Evolutionary conservation across 2,113 vertebrate genomes (phyloP), one percentile per base, ranked within the genome.

Genomic region (Toxotes jaculatrix): DNA sequence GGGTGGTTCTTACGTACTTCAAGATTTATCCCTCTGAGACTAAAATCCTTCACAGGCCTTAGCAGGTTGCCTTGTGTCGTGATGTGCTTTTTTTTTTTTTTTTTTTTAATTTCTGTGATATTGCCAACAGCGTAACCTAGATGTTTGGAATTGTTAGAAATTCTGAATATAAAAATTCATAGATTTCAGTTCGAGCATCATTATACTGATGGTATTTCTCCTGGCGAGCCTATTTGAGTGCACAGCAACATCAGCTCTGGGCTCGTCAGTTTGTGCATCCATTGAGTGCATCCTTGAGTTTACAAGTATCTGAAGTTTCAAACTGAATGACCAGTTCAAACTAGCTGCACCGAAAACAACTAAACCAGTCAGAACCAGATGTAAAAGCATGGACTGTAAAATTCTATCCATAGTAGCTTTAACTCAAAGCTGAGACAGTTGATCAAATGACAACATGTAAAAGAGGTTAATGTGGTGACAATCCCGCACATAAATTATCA

Each of bases 91-190:
- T 38, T 56, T 40, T n/a, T 38, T 27, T 67, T 63, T 56, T 23
- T n/a, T 38, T 27, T 67, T 63, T 56, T 23, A 56, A 19, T 74
- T 38, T 66, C 5, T 67, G 9, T 47, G 16, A 53, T 62, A 63
- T 62, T 84, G 40, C 34, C 60, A 78, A 34, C 19, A 51, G 40
- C 31, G 31, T 60, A 70, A 49, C 53, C 61, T 67, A 70, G 27
- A 80, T 70, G 68, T 80, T 56, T 56, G 12, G n/a, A 55, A 79
- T 23, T 65, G 23, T 45, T 66, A 10, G 27, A 79, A 56, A 79
- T 14, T 76, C 42, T 17, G 14, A 82, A 69, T 16, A 10, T 19
- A 65, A 63, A 55, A 80, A 71, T 12, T 59, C 0, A 67, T 63
- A 23, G 31, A 79, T 61, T 77, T 60, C 7, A 68, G 6, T 34